phyloP scores from a whole-genome alignment of 2,888 invertebrate genomes.

The Eledona agricola region DNA sequence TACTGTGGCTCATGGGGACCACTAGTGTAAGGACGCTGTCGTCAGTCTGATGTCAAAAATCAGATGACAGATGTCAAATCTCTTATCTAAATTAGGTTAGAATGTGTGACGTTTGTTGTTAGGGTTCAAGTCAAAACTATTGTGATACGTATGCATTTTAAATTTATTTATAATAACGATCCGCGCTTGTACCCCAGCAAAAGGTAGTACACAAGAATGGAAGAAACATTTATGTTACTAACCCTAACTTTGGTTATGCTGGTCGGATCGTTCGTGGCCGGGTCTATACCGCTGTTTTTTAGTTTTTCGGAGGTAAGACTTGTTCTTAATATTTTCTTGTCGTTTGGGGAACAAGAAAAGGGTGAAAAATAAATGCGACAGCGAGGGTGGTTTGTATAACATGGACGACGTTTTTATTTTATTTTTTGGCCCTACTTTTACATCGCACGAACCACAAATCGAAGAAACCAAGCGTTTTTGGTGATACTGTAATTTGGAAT shows the following conservation, averaged over 20 bases:
- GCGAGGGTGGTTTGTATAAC: too few species aligned
- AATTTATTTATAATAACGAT: slow-evolving; percentile 35
- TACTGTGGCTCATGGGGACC: too few species aligned
- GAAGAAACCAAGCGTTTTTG: too few species aligned
- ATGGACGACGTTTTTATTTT: too few species aligned
- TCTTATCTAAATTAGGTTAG: slow-evolving; percentile 11
- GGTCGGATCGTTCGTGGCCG: slow-evolving; percentile 93
- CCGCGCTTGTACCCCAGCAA: slow-evolving; percentile 36
- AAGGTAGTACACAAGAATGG: slow-evolving; percentile 68
- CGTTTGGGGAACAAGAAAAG: too few species aligned
- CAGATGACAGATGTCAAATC: slow-evolving; percentile 5
- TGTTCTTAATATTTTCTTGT: slow-evolving; percentile 8
- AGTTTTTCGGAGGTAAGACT: slow-evolving; percentile 92
- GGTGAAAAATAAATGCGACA: too few species aligned
- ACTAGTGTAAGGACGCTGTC: too few species aligned
- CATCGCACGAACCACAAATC: too few species aligned
- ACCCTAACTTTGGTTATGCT: slow-evolving; percentile 92
- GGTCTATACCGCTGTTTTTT: slow-evolving; percentile 93
- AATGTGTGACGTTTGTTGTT: slow-evolving; percentile 11
- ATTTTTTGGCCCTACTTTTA: too few species aligned
- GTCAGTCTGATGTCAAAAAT: too few species aligned
- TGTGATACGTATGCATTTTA: slow-evolving; percentile 51
- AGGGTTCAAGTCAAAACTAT: slow-evolving; percentile 7
- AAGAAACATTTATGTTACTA: slow-evolving; percentile 83
- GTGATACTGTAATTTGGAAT: too few species aligned